Percentiles rank a stretch among this genome's conserved stretches.
Conservation (phyloP, 2,888 invertebrate genomes). For the Rotaria macrura region DNA sequence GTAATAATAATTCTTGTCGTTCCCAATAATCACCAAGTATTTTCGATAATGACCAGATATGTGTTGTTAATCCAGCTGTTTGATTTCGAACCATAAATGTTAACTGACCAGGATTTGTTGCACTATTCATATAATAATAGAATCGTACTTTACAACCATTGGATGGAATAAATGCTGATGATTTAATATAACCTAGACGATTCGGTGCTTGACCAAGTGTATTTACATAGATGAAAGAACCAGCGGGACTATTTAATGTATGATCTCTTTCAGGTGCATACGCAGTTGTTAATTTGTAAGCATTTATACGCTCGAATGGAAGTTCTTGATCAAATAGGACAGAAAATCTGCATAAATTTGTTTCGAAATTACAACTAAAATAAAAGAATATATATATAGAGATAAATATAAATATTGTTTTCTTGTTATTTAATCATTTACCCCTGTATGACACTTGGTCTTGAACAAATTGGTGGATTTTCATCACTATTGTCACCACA, state of each 20-base stretch:
- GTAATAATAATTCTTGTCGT: conserved; percentile 34
- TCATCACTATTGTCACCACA: conserved; percentile 43
- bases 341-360: conserved; percentile 16
- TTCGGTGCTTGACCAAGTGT: not conserved
- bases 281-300: not conserved
- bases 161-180: not conserved
- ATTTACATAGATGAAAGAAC: conserved; percentile 24
- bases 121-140: conserved; percentile 28
- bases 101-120: not conserved
- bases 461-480: conserved; percentile 27
- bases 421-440: not conserved
- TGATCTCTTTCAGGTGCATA: conserved; percentile 30
- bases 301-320: conserved; percentile 17
- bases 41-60: conserved; percentile 38
- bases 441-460: not conserved
- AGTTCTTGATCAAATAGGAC: not conserved
- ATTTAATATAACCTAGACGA: not conserved
- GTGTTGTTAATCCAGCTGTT: conserved; percentile 37
- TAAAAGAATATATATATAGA: not conserved
- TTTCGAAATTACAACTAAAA: conserved; percentile 30
- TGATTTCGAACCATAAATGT: conserved; percentile 13
- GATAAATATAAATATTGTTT: not conserved
- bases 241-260: conserved; percentile 27
- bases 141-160: conserved; percentile 25
- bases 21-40: conserved; percentile 42